phyloP scores from a whole-genome alignment of 2,113 vertebrate genomes.

The Oryzias celebensis region DNA sequence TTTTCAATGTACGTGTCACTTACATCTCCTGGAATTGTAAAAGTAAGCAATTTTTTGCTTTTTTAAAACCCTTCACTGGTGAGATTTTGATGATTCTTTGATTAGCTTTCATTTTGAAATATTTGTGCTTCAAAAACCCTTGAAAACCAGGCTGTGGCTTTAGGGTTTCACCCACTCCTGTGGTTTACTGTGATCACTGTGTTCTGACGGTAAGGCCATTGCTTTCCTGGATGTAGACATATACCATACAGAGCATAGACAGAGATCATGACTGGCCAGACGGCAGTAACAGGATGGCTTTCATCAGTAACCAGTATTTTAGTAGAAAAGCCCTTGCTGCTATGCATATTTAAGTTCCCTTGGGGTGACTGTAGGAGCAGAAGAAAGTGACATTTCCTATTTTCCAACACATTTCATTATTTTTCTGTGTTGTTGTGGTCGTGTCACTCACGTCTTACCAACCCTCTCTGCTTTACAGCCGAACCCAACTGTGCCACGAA shows the following conservation, averaged over 20 bases:
- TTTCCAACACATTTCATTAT: conserved; percentile 19
- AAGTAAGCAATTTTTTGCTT: not conserved
- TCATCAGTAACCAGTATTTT: conserved; percentile 65
- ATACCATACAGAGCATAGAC: conserved; percentile 54
- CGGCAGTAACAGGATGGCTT: conserved; percentile 79
- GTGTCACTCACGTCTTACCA: conserved; percentile 3
- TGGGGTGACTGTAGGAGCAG: conserved; percentile 43
- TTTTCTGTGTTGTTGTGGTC: conserved; percentile 10
- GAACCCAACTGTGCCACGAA: conserved; percentile 3
- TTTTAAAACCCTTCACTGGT: not conserved
- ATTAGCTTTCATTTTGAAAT: not conserved
- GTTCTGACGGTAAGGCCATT: conserved; percentile 47
- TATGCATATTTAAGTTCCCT: conserved; percentile 76
- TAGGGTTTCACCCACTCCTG: conserved; percentile 37
- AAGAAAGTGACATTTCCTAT: conserved; percentile 1
- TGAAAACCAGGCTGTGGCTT: conserved; percentile 38
- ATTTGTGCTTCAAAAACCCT: conserved; percentile 43
- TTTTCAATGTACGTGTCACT: not conserved
- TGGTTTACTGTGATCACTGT: conserved; percentile 35
- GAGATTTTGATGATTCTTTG: not conserved
- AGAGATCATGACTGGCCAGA: conserved; percentile 58
- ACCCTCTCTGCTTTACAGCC: conserved; percentile 9
- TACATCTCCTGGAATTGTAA: not conserved
- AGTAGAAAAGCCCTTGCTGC: conserved; percentile 78
- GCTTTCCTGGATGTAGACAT: conserved; percentile 44